Evolutionary conservation across 2,797 vertebrate species (phyloP).

Genomic region (Xyrichtys novacula): DNA sequence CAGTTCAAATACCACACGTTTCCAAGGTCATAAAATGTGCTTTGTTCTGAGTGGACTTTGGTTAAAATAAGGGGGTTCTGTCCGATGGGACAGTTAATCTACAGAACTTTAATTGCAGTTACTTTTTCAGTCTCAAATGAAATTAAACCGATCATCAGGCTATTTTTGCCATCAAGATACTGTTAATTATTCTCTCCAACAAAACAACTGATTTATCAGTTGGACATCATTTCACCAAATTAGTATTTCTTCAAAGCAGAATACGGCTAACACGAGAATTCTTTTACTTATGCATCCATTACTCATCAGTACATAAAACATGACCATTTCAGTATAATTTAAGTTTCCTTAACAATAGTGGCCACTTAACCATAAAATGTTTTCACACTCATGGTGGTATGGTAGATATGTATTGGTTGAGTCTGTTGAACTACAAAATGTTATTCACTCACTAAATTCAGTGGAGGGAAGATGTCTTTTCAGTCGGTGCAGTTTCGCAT

Average conservation of each 20-base stretch:
- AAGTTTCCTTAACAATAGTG: background rate
- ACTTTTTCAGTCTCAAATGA: too few relatives aligned
- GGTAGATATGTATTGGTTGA: conserved; percentile 12
- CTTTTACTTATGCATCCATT: too few relatives aligned
- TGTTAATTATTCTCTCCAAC: background rate
- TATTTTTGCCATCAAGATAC: background rate
- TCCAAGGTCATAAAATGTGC: too few relatives aligned
- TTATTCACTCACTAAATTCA: conserved; percentile 23
- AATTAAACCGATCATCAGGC: too few relatives aligned
- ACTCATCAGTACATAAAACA: too few relatives aligned
- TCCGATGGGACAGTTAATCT: too few relatives aligned
- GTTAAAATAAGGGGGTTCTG: too few relatives aligned
- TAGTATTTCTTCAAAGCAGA: background rate
- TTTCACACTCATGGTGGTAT: background rate
- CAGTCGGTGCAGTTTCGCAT: conserved; percentile 21
- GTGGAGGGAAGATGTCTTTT: conserved; percentile 29
- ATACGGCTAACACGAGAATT: background rate
- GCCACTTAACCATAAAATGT: background rate
- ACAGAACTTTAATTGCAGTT: too few relatives aligned
- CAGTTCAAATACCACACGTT: too few relatives aligned
- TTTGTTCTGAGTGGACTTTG: background rate
- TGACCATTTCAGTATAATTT: background rate
- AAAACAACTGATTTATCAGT: background rate
- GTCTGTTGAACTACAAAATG: background rate
- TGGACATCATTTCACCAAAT: background rate